A percentile compares a stretch with the other conserved stretches of the same genome.
These are phyloP conservation scores for Myioborus melanocephalus DNA, from an alignment of 2,797 vertebrate genomes.

Conservation along the genomic window DNA sequence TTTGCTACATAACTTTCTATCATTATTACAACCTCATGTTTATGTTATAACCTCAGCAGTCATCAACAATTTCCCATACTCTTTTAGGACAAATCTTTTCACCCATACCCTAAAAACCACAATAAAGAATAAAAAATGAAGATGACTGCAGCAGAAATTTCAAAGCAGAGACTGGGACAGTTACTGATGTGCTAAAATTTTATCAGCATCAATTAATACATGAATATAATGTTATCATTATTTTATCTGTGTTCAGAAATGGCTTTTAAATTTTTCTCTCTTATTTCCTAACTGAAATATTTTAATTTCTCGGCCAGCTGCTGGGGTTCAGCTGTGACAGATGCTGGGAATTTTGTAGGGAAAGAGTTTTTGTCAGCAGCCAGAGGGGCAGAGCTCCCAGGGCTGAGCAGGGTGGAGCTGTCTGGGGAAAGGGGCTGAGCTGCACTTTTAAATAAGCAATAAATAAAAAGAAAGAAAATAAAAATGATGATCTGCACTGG, in stretches of 20 bases:
- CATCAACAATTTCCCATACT: background rate
- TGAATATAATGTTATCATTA: background rate
- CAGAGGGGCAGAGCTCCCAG: background rate
- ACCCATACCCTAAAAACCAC: background rate
- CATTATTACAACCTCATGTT: background rate
- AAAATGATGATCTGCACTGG: background rate
- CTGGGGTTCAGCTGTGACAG: background rate
- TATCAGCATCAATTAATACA: background rate
- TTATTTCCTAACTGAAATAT: background rate
- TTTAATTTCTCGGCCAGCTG: background rate
- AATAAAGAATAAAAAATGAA: background rate
- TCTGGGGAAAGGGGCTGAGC: background rate
- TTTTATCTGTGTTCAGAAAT: background rate
- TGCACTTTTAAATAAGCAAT: background rate
- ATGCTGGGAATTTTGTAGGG: background rate
- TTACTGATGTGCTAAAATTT: background rate
- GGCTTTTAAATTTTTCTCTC: background rate
- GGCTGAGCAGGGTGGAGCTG: background rate
- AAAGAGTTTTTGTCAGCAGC: background rate
- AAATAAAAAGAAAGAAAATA: background rate
- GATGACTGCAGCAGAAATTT: background rate
- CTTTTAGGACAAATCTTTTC: background rate
- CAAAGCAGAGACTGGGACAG: background rate
- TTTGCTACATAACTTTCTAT: background rate
- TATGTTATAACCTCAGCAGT: background rate